phyloP scores from a whole-genome alignment of 2,797 vertebrate species.

The Cichlasoma orientale region DNA sequence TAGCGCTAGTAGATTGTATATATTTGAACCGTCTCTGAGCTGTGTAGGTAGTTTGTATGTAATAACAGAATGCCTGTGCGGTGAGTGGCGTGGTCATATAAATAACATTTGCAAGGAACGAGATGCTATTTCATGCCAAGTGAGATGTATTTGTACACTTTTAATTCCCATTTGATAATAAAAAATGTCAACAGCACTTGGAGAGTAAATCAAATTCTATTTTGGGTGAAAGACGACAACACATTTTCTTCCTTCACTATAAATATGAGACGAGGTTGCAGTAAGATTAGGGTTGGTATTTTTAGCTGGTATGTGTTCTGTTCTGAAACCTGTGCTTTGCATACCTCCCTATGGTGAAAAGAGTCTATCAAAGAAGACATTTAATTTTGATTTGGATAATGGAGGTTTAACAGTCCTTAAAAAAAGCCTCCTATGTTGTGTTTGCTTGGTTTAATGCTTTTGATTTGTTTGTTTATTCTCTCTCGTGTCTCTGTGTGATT shows the following conservation, averaged over 20 bases:
- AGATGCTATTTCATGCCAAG: not conserved
- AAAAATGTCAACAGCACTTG: slow-evolving; percentile 4
- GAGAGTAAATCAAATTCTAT: not conserved
- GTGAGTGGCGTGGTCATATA: slow-evolving; percentile 23
- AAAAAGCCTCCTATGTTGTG: slow-evolving; percentile 59
- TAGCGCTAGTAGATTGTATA: not conserved
- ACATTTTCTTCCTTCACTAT: not conserved
- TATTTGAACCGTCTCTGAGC: slow-evolving; percentile 8
- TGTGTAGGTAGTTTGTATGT: slow-evolving; percentile 34
- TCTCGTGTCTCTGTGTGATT: slow-evolving; percentile 66
- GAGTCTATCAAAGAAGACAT: slow-evolving; percentile 54
- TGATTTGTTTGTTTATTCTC: slow-evolving; percentile 84
- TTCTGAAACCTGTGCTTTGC: slow-evolving; percentile 38
- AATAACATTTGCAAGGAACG: slow-evolving; percentile 15
- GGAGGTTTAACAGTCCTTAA: slow-evolving; percentile 69
- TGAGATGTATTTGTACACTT: not conserved
- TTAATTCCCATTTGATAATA: not conserved
- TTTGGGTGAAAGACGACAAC: not conserved
- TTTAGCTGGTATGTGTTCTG: slow-evolving; percentile 24
- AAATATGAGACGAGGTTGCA: not conserved
- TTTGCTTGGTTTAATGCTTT: slow-evolving; percentile 74
- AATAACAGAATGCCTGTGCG: slow-evolving; percentile 31
- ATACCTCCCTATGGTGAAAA: slow-evolving; percentile 26
- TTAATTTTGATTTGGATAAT: slow-evolving; percentile 75
- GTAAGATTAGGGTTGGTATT: slow-evolving; percentile 27